These are phyloP conservation scores for Stichodactyla helianthus DNA, from an alignment of 64 coral and sea anemone genomes.

Conservation along the genomic window DNA sequence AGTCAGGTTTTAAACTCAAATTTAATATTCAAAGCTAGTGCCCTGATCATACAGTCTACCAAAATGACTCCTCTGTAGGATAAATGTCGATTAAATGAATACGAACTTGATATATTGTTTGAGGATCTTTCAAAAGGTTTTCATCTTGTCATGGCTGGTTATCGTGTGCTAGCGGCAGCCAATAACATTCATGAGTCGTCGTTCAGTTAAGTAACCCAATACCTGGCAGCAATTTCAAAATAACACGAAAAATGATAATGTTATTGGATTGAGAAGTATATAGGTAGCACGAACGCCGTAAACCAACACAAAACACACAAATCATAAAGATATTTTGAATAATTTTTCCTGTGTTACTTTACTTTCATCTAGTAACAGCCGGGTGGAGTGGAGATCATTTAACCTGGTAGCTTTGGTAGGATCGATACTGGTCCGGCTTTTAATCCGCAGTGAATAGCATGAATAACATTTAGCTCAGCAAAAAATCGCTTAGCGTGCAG, in stretches of 20 bases:
- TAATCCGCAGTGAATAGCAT: too few species aligned
- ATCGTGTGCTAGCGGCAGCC: background rate
- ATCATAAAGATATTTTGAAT: background rate
- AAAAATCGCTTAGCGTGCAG: too few species aligned
- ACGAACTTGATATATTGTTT: too few species aligned
- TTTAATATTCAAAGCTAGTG: too few species aligned
- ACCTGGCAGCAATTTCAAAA: background rate
- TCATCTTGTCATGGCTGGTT: background rate
- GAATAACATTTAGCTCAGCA: too few species aligned
- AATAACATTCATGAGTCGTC: background rate
- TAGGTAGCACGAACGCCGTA: background rate
- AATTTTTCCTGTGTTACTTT: background rate
- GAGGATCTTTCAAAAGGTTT: too few species aligned
- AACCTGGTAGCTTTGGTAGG: background rate
- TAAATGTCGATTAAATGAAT: too few species aligned
- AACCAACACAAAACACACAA: background rate
- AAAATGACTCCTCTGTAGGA: too few species aligned
- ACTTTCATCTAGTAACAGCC: too few species aligned
- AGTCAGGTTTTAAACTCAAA: too few species aligned
- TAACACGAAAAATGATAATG: background rate
- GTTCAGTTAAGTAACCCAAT: background rate
- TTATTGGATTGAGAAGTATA: background rate
- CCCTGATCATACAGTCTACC: too few species aligned
- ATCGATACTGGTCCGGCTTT: too few species aligned
- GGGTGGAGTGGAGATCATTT: background rate